phyloP scores from a whole-genome alignment of 2,888 invertebrate species.

The Nomada goodeniana region DNA sequence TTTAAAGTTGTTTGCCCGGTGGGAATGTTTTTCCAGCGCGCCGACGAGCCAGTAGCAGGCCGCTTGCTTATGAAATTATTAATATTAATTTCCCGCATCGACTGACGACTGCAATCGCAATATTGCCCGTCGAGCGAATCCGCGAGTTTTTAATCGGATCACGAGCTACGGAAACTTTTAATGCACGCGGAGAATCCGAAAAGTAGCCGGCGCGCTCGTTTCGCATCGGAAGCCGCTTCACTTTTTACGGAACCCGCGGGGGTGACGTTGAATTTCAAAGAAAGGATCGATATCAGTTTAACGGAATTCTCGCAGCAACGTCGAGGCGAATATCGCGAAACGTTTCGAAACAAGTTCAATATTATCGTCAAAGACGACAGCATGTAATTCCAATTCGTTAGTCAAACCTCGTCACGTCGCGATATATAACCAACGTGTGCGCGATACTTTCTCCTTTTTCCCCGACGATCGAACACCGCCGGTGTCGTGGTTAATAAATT shows the following conservation, averaged over 20 bases:
- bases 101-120: conserved; percentile 18
- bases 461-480: not conserved
- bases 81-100: conserved; percentile 63
- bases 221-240: not conserved
- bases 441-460: not conserved
- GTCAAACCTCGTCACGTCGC: not conserved
- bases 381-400: not conserved
- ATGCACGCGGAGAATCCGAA: not conserved
- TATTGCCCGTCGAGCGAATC: not conserved
- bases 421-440: not conserved
- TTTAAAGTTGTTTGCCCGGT: conserved; percentile 76
- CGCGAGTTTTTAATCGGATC: conserved; percentile 55
- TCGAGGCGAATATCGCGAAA: not conserved
- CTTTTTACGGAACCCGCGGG: not conserved
- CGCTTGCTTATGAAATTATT: conserved; percentile 55
- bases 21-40: conserved; percentile 64
- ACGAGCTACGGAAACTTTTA: conserved; percentile 17
- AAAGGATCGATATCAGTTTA: not conserved
- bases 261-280: not conserved
- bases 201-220: not conserved
- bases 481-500: not conserved
- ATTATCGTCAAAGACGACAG: not conserved
- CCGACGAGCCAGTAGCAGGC: conserved; percentile 20
- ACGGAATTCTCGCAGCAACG: not conserved
- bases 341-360: conserved; percentile 11